A percentile compares a stretch with the other conserved stretches of the same genome.
phyloP scores from a whole-genome alignment of 2,888 invertebrate genomes.

The Tineola bisselliella region DNA sequence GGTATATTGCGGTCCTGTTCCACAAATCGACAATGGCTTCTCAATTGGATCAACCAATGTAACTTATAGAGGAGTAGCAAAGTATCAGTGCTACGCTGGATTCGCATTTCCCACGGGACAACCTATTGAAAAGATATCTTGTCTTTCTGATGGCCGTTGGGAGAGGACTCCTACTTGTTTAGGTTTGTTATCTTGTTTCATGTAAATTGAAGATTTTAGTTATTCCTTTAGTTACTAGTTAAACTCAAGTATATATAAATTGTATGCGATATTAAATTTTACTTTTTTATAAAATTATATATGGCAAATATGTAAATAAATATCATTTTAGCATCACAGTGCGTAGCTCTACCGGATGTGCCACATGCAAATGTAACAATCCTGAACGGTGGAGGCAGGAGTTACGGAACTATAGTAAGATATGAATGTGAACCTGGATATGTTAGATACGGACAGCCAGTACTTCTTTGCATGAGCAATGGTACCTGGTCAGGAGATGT shows the following conservation, averaged over 20 bases:
- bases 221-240: background rate
- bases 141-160: slow-evolving; percentile 90
- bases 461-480: slow-evolving; percentile 93
- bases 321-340: slow-evolving; percentile 79
- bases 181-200: slow-evolving; percentile 53
- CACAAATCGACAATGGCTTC: slow-evolving; percentile 97
- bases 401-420: slow-evolving; percentile 92
- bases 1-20: slow-evolving; percentile 97
- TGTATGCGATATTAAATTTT: too few species aligned
- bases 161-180: slow-evolving; percentile 91
- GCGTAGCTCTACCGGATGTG: slow-evolving; percentile 86
- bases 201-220: too few species aligned
- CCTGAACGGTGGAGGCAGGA: slow-evolving; percentile 88
- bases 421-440: slow-evolving; percentile 94
- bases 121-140: slow-evolving; percentile 89
- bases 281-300: too few species aligned
- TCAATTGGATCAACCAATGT: slow-evolving; percentile 96
- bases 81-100: slow-evolving; percentile 96
- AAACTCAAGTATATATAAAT: too few species aligned
- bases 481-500: slow-evolving; percentile 95
- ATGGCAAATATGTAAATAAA: too few species aligned
- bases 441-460: slow-evolving; percentile 87
- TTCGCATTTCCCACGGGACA: slow-evolving; percentile 91
- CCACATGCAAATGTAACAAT: slow-evolving; percentile 87
- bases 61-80: slow-evolving; percentile 91